Base-by-base conservation (phyloP, 1,140 invertebrate species). In the Chlorops oryzae region DNA sequence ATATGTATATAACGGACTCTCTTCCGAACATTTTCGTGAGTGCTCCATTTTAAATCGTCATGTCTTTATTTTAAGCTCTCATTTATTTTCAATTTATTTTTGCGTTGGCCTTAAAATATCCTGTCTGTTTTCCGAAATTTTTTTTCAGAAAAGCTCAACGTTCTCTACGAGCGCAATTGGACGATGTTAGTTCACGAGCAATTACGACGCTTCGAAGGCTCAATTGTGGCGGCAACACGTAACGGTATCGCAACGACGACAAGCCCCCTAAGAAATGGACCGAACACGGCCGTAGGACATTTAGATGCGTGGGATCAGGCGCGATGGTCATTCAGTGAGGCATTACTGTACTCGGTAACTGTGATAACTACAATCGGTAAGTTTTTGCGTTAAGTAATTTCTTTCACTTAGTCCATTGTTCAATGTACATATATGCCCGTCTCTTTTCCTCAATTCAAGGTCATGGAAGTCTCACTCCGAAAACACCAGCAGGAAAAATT, bases 351-450 rank as follows among this genome's bases (percentile, higher is more conserved):
- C 65, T 86, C 85, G 22, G 79, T 91, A 52, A 89, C 86, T 44
- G 82, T 91, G 58, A 85, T 91, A 63, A 92, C 88, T 15, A 90
- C 88, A 32, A 89, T 90, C 57, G 88, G 88, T 87, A 70, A 75
- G 74, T 63, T 35, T 35, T 35, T 35, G n/a, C 18, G 34, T 35
- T 35, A 15, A 17, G 5, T 35, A 15, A 15, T 17, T 35, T 17
- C 18, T 9, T 35, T 35, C 34, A 35, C 34, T 35, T 32, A 9
- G 7, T n/a, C 28, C 28, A 9, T n/a, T 18, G 13, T 23, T 43
- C 21, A n/a, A n/a, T n/a, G n/a, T n/a, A n/a, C n/a, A n/a, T n/a
- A n/a, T n/a, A n/a, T 34, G 20, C 34, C 35, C 53, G 13, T 46
- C 22, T 52, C 25, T 42, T 18, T 41, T 37, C 42, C 24, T 15